Evolutionary conservation across 2,888 invertebrate species (phyloP).

Genomic region (Psococerastis gibbosa): DNA sequence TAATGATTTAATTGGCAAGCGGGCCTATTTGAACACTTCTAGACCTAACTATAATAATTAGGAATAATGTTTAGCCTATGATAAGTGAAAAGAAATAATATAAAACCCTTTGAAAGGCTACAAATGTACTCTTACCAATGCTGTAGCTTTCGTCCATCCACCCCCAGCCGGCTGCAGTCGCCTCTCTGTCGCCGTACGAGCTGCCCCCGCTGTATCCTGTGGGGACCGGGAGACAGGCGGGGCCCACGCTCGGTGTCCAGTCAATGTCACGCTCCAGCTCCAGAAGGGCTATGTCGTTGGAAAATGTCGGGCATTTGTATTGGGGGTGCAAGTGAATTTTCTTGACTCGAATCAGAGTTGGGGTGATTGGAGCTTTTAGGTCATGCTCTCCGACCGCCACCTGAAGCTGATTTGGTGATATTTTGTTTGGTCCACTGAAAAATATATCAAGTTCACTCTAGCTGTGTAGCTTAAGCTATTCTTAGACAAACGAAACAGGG

Average conservation of each 20-base stretch:
- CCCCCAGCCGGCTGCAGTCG: constrained; percentile 72
- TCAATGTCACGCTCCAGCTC: constrained; percentile 41
- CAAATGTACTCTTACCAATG: constrained; percentile 40
- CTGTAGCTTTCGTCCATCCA: constrained; percentile 57
- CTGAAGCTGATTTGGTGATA: constrained; percentile 41
- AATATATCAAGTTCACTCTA: constrained; percentile 23
- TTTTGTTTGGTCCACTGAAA: constrained; percentile 41
- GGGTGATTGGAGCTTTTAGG: constrained; percentile 33
- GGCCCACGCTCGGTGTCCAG: constrained; percentile 51
- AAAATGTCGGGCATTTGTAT: constrained; percentile 37
- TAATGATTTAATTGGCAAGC: no score
- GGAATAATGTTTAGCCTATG: no score
- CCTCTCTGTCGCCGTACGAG: constrained; percentile 36
- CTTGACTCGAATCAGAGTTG: constrained; percentile 27
- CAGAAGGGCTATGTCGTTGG: constrained; percentile 46
- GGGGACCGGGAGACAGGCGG: constrained; percentile 53
- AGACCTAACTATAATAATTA: no score
- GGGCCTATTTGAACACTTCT: no score
- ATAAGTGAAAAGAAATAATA: no score
- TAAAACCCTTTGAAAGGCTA: no score
- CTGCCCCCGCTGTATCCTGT: constrained; percentile 24
- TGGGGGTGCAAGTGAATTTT: constrained; percentile 52
- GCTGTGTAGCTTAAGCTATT: no score
- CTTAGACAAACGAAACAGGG: no score
- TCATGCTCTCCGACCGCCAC: constrained; percentile 53